Base-by-base conservation (phyloP, 2,113 vertebrate genomes). In the Jacana jacana region DNA sequence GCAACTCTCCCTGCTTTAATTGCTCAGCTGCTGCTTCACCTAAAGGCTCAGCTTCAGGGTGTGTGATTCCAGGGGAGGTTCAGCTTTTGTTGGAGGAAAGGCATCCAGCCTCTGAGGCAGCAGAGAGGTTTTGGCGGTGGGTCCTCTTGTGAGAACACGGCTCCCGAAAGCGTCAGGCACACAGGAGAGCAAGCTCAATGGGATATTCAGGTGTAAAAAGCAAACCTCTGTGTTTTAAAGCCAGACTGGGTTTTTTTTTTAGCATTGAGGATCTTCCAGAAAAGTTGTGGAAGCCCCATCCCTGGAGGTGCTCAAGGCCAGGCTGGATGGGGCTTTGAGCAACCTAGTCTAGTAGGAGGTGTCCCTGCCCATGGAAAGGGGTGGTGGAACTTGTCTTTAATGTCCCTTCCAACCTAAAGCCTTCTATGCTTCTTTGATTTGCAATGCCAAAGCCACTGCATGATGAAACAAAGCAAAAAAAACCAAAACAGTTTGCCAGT, bases 61-160 rank as follows among this genome's bases (percentile, higher is more conserved):
- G 13, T 44, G 52, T 63, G 69, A 23, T 86, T 84, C 48, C 73
- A 18, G 2, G 0, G 37, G 24, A 84, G 28, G 20, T 48, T 78
- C 61, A 33, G 37, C 61, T 91, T 92, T 63, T 20, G 30, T 10
- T 48, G 61, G 30, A 91, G 37, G 52, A 76, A 87, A 48, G 0
- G 0, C 35, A 70, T 66, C 39, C 77, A 90, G 35, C 31, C 19
- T 83, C 51, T 23, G 8, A 70, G 72, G 68, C 3, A 22, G 66
- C 7, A 15, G 57, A 52, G 46, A 63, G 13, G 31, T 24, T 86
- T 68, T 5, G 1, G 68, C 2, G 10, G 17, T n/a, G 46, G 71
- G 37, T 46, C 11, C 10, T 61, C 5, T 37, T 11, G 7, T 2
- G 4, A 35, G 17, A 39, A 31, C 35, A 33, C 0, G 0, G 57